A percentile compares a stretch with the other conserved stretches of the same genome.
Conservation (phyloP, 2,797 vertebrate species). For the Taeniopygia guttata region DNA sequence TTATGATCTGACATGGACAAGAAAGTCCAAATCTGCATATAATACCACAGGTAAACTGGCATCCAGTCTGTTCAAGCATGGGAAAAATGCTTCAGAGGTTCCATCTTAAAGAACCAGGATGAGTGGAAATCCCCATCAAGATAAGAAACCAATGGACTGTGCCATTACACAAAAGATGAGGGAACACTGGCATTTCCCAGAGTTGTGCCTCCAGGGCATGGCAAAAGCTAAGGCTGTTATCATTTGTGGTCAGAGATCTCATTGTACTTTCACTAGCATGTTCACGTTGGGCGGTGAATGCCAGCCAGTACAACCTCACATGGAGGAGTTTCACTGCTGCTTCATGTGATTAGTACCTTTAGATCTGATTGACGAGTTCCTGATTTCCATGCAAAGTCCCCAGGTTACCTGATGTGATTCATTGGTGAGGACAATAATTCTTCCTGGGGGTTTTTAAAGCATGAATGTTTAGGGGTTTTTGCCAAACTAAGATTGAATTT, state of each 20-base stretch:
- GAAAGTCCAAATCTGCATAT: not conserved
- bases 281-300: not conserved
- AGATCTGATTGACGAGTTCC: not conserved
- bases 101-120: not conserved
- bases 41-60: not conserved
- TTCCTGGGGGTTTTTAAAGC: not conserved
- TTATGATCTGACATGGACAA: not conserved
- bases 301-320: not conserved
- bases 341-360: not conserved
- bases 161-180: not conserved
- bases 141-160: not conserved
- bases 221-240: not conserved
- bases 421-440: not conserved
- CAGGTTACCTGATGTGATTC: not conserved
- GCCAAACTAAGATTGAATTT: not conserved
- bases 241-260: slow-evolving; percentile 23
- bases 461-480: not conserved
- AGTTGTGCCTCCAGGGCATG: not conserved
- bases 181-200: not conserved
- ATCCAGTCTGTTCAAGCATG: not conserved
- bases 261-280: not conserved
- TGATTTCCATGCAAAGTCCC: not conserved
- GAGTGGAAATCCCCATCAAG: not conserved
- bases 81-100: not conserved
- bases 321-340: not conserved